These are phyloP conservation scores for Ochropacha duplaris DNA, from an alignment of 2,888 invertebrate species.

Conservation along the genomic window DNA sequence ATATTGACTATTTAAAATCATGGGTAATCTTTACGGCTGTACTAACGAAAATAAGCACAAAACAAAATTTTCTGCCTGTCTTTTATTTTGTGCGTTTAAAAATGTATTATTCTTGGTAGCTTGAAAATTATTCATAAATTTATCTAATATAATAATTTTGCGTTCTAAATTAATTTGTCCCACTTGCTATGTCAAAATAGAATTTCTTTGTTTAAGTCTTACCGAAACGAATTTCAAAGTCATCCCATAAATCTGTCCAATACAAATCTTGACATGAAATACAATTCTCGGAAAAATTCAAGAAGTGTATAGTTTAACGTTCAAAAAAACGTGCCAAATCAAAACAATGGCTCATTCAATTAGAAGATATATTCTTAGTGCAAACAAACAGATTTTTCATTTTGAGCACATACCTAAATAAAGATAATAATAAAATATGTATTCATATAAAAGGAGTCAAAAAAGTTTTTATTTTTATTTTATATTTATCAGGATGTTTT, in stretches of 20 bases:
- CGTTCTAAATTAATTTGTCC: slow-evolving; percentile 18
- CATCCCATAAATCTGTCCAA: neutral
- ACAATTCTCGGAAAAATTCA: neutral
- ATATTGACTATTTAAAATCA: no score
- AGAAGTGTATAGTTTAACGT: neutral
- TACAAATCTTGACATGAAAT: neutral
- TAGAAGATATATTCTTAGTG: neutral
- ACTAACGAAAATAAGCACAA: neutral
- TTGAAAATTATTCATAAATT: neutral
- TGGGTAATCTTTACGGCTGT: neutral
- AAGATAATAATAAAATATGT: no score
- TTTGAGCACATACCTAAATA: no score
- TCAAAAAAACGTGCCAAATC: neutral
- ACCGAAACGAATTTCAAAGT: slow-evolving; percentile 5
- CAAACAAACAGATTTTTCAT: no score
- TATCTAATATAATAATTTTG: slow-evolving; percentile 10
- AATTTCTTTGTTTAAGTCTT: slow-evolving; percentile 17
- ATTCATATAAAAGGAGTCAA: no score
- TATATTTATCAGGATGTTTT: neutral
- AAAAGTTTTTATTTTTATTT: no score
- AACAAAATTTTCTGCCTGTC: neutral
- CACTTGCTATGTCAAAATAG: slow-evolving; percentile 9
- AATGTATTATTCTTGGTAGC: neutral
- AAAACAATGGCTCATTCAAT: neutral
- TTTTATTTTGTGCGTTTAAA: neutral